phyloP scores from a whole-genome alignment of 2,888 invertebrate species.

The Sisyra terminalis region DNA sequence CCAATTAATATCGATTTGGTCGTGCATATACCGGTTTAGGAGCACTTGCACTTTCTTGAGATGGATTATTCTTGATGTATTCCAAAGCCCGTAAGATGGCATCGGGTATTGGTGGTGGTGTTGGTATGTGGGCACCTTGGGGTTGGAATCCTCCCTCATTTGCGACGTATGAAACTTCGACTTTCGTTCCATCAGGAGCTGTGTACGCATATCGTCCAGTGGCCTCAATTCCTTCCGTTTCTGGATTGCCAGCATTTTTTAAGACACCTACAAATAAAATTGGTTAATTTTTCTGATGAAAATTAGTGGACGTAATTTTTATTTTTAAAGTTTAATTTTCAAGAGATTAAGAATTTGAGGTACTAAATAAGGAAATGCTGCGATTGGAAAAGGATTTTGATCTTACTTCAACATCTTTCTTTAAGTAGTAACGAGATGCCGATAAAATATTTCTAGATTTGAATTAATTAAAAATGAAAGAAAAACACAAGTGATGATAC shows the following conservation, averaged over 20 bases:
- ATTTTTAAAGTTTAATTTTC: neutral
- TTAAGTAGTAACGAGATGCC: too few species aligned
- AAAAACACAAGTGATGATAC: too few species aligned
- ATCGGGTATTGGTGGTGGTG: conserved; percentile 61
- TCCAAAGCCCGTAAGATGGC: conserved; percentile 54
- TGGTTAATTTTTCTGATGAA: neutral
- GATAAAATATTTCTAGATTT: too few species aligned
- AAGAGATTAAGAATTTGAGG: too few species aligned
- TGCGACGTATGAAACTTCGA: conserved; percentile 45
- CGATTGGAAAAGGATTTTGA: too few species aligned
- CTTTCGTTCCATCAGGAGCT: conserved; percentile 46
- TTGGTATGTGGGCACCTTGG: conserved; percentile 57
- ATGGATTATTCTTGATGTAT: conserved; percentile 37
- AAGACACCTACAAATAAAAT: conserved; percentile 18
- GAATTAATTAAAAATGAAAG: too few species aligned
- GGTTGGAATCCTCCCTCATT: conserved; percentile 54
- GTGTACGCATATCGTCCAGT: conserved; percentile 32
- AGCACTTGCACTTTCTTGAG: conserved; percentile 26
- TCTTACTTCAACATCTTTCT: too few species aligned
- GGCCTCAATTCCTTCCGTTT: conserved; percentile 33
- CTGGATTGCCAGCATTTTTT: conserved; percentile 38
- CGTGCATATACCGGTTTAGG: conserved; percentile 23
- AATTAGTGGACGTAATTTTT: neutral
- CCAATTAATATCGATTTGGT: neutral
- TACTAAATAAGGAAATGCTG: too few species aligned